These are phyloP conservation scores for Gadopsis bispinosus DNA, from an alignment of 2,797 vertebrate species.

Conservation along the genomic window DNA sequence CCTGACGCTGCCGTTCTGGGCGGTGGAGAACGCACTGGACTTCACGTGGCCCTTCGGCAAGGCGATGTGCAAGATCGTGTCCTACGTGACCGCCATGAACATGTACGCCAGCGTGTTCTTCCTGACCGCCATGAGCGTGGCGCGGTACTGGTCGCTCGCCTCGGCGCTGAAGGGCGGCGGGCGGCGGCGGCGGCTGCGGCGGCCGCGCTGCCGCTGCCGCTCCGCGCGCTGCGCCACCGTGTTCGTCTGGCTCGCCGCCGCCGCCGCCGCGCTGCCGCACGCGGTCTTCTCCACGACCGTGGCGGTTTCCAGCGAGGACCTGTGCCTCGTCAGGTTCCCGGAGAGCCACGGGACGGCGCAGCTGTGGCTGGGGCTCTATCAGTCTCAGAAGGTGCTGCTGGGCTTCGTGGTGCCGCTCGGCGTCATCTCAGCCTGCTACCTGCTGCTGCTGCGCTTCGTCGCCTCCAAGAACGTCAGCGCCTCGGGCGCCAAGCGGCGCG, in stretches of 20 bases:
- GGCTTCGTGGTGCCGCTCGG: slow-evolving; percentile 91
- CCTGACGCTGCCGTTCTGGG: slow-evolving; percentile 96
- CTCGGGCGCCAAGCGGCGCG: slow-evolving; percentile 88
- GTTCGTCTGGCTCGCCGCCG: slow-evolving; percentile 89
- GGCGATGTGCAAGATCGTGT: slow-evolving; percentile 96
- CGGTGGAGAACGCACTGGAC: slow-evolving; percentile 95
- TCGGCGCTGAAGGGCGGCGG: slow-evolving; percentile 87
- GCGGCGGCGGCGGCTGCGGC: slow-evolving; percentile 50
- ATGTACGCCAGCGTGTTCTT: slow-evolving; percentile 99
- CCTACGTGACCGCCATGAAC: slow-evolving; percentile 93
- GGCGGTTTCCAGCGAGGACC: slow-evolving; percentile 88
- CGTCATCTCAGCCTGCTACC: slow-evolving; percentile 90
- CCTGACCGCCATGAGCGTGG: slow-evolving; percentile 95
- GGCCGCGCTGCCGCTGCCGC: slow-evolving; percentile 58
- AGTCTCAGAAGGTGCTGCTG: slow-evolving; percentile 93
- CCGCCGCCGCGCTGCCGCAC: slow-evolving; percentile 90
- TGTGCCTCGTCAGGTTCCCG: slow-evolving; percentile 94
- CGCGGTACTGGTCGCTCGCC: slow-evolving; percentile 91
- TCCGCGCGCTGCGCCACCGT: slow-evolving; percentile 86
- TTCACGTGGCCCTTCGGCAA: slow-evolving; percentile 95
- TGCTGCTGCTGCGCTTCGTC: slow-evolving; percentile 92
- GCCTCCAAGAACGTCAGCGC: slow-evolving; percentile 86
- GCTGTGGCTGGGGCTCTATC: slow-evolving; percentile 94
- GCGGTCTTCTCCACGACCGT: slow-evolving; percentile 93
- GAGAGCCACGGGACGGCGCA: slow-evolving; percentile 86